Percentiles rank a stretch among this genome's conserved stretches.
phyloP scores from a whole-genome alignment of 2,888 invertebrate genomes.

The Sarcophaga variegata region DNA sequence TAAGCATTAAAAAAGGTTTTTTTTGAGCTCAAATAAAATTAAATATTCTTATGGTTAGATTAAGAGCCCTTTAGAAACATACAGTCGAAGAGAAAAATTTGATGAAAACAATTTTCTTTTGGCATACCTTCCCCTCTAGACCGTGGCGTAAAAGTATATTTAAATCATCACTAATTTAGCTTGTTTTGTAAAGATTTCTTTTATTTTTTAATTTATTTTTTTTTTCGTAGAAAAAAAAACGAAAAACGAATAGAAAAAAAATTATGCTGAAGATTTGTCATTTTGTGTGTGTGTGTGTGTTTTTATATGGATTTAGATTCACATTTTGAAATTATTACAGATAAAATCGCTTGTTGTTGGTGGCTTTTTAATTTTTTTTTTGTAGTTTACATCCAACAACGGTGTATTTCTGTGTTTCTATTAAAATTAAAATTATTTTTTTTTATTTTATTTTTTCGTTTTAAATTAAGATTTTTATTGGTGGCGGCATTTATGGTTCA shows the following conservation, averaged over 20 bases:
- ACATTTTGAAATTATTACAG: slow-evolving; percentile 40
- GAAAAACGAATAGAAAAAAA: slow-evolving; percentile 2
- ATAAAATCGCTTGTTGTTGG: no score
- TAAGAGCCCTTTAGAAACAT: no score
- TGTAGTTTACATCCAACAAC: background rate
- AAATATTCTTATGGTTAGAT: no score
- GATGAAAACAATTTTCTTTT: background rate
- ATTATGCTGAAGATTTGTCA: slow-evolving; percentile 62
- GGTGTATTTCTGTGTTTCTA: slow-evolving; percentile 27
- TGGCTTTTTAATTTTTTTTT: background rate
- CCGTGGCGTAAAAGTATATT: slow-evolving; percentile 35
- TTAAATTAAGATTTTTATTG: slow-evolving; percentile 57
- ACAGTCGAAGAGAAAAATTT: no score
- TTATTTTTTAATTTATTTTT: slow-evolving; percentile 48
- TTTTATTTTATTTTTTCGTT: background rate
- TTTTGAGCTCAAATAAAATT: no score
- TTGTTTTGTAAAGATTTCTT: slow-evolving; percentile 31
- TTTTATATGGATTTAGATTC: slow-evolving; percentile 62
- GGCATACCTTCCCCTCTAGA: slow-evolving; percentile 18
- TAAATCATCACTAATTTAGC: slow-evolving; percentile 62
- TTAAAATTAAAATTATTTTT: slow-evolving; percentile 25
- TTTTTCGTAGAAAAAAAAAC: no score
- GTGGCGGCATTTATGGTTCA: slow-evolving; percentile 63
- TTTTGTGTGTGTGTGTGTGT: slow-evolving; percentile 60
- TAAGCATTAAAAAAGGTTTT: no score